phyloP scores from a whole-genome alignment of 2,797 vertebrate species.

The Gallirallus australis region DNA sequence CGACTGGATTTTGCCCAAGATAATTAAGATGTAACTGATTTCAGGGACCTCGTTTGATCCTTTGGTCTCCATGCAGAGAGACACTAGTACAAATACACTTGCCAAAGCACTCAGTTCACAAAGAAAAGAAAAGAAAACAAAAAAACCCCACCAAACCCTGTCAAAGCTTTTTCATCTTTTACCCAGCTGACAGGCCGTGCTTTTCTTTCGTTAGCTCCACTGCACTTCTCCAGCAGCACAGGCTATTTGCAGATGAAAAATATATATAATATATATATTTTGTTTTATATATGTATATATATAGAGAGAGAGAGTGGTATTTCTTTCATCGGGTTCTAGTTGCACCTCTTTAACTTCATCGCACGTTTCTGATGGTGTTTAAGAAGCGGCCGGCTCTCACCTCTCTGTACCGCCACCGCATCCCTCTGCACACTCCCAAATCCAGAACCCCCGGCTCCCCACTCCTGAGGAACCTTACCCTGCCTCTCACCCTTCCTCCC shows the following conservation, averaged over 20 bases:
- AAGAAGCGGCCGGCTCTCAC: rapidly evolving
- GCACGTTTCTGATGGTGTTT: rapidly evolving
- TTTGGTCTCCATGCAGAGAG: background rate
- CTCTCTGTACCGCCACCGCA: rapidly evolving
- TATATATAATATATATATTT: too few relatives aligned
- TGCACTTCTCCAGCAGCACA: background rate
- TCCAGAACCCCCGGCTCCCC: too few relatives aligned
- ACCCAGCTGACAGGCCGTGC: rapidly evolving
- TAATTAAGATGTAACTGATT: background rate
- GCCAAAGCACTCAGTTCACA: background rate
- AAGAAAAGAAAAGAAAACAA: background rate
- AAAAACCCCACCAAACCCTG: too few relatives aligned
- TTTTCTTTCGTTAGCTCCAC: background rate
- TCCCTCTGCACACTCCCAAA: background rate
- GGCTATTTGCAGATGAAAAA: background rate
- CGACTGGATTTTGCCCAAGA: background rate
- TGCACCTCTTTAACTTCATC: background rate
- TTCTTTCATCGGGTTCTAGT: background rate
- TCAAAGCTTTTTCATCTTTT: background rate
- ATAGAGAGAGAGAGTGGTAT: background rate
- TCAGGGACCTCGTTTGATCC: rapidly evolving
- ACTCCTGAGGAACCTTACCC: too few relatives aligned
- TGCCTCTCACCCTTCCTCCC: background rate
- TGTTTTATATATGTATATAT: too few relatives aligned
- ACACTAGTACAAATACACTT: background rate